phyloP scores from a whole-genome alignment of 1,140 invertebrate species.

The Lineus longissimus region DNA sequence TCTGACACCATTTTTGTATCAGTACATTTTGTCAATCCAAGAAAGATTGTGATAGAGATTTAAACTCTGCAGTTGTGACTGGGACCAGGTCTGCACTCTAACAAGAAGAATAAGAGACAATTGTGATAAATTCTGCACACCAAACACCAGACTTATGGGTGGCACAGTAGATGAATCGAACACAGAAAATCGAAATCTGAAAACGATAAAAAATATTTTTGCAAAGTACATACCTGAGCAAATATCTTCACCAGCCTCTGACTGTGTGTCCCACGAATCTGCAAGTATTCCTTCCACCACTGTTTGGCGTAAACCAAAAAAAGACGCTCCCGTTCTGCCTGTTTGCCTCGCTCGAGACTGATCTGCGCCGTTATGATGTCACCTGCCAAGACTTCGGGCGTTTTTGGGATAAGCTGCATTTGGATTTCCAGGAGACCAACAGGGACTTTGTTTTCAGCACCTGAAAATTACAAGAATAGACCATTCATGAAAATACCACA shows the following conservation, averaged over 20 bases:
- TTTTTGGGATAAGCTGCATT: conserved; percentile 48
- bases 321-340: conserved; percentile 49
- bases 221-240: conserved; percentile 44
- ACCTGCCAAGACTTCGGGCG: conserved; percentile 33
- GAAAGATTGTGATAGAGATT: too few species aligned
- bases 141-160: too few species aligned
- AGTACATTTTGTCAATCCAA: too few species aligned
- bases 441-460: conserved; percentile 47
- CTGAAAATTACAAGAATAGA: conserved; percentile 26
- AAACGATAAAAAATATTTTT: not conserved
- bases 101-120: too few species aligned
- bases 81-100: too few species aligned
- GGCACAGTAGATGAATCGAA: too few species aligned
- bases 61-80: too few species aligned
- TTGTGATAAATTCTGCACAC: too few species aligned
- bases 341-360: conserved; percentile 34
- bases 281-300: conserved; percentile 56
- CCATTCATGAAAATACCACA: not conserved
- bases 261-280: conserved; percentile 48
- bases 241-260: conserved; percentile 55
- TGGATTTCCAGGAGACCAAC: conserved; percentile 51
- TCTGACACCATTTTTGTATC: too few species aligned
- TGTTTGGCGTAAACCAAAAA: conserved; percentile 55
- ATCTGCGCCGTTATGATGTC: conserved; percentile 44
- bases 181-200: too few species aligned